Percentiles rank a stretch among this genome's conserved stretches.
These are phyloP conservation scores for Octopus sinensis DNA, from an alignment of 1,140 invertebrate genomes.

Conservation along the genomic window DNA sequence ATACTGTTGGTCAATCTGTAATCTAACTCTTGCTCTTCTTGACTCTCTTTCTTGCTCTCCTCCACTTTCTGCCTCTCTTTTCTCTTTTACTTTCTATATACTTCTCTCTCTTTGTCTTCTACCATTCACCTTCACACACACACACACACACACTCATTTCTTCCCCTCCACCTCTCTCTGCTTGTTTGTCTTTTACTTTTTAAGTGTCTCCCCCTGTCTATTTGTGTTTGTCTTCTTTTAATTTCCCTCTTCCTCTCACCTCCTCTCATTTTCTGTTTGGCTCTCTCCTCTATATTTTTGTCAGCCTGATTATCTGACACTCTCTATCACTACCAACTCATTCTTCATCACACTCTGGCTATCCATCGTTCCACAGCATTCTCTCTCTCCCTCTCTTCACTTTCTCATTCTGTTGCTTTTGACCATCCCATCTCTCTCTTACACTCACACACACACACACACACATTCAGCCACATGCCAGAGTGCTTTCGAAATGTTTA, in stretches of 20 bases:
- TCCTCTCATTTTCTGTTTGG: not conserved
- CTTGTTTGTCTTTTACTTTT: not conserved
- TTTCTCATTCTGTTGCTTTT: not conserved
- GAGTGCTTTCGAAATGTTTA: no score
- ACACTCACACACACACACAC: not conserved
- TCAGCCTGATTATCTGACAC: not conserved
- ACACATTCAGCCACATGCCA: no score
- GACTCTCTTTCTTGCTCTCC: not conserved
- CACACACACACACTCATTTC: not conserved
- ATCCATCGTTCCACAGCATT: not conserved
- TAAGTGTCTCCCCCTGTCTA: not conserved
- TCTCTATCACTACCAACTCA: not conserved
- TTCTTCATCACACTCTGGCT: not conserved
- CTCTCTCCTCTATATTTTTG: not conserved
- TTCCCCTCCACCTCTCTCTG: not conserved
- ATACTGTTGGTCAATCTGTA: no score
- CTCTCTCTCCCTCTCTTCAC: not conserved
- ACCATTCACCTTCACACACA: not conserved
- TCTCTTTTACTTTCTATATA: not conserved
- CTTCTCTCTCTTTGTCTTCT: not conserved
- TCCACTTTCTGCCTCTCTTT: not conserved
- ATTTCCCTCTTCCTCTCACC: not conserved
- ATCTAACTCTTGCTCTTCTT: not conserved
- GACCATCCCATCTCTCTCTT: not conserved
- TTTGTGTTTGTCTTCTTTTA: not conserved